Evolutionary conservation across 1,140 invertebrate species (phyloP), one percentile per base, ranked within the genome.

Genomic region (Babylonia areolata): DNA sequence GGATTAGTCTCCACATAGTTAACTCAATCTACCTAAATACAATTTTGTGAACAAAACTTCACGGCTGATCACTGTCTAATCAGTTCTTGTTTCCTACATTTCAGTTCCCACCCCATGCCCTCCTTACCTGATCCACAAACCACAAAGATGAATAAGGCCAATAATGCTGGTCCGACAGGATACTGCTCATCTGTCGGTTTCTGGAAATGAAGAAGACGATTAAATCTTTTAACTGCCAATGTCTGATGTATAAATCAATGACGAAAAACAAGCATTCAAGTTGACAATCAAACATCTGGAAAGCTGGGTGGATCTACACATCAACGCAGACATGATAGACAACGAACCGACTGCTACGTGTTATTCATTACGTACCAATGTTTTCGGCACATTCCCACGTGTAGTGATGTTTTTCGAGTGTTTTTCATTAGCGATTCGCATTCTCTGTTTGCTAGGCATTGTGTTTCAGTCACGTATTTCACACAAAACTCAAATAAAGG

Each of bases 381-480:
- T 97, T 96, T 99, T 99, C 20, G 98, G 98, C 88, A 99, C 98
- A 95, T 99, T 99, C 94, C 99, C 99, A 94, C 98, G 95, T 93
- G 97, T 95, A 17, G 96, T 97, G 90, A 99, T 97, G 95, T 99
- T 99, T 96, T 99, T 99, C 95, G 97, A 98, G 91, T 98, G 98
- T 93, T 98, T 99, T 94, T 99, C 98, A 94, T 99, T 99, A 88
- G 98, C 98, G 91, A 99, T 96, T 91, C 97, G 96, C 98, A 99
- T 99, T 95, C 98, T 97, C 95, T 99, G 98, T 96, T 98, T 99
- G 85, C 98, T 97, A 91, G 98, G 98, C 98, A 99, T 95, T 91
- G 91, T 54, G 39, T 33, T 84, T 84, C 58, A 71, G 69, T 42
- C 64, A 84, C 37, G 31, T 73, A n/a, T 71, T 42, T 73, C 35